Base-by-base conservation (phyloP, 1,140 invertebrate species). In the Augochlora pura region DNA sequence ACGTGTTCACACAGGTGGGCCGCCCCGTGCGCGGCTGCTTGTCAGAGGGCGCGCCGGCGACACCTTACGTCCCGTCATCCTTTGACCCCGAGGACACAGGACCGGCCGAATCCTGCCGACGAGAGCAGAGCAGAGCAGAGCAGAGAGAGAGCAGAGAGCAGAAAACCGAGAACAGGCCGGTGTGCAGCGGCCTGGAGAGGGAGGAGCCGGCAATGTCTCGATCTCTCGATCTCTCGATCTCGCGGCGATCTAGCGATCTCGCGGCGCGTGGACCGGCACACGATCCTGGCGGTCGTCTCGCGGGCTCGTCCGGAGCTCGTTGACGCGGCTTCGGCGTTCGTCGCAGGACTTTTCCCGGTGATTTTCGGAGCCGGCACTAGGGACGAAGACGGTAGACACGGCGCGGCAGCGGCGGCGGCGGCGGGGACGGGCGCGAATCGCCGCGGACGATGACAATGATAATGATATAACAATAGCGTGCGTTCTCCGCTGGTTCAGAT, bases 391-490 rank as follows among this genome's bases (percentile, higher is more conserved):
- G 65, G 72, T 6, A 52, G 14, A 49, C 80, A 62, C 81, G 68
- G 39, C 64, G 54, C 78, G 66, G 62, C 14, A 59, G 42, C 64
- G 49, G 27, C 82, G 70, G 65, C 71, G 75, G 39, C 39, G 39
- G 7, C 7, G 76, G 63, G 63, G 32, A 82, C 54, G 60, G 77
- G 81, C 83, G 84, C 84, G 84, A 81, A 80, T 81, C 65, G 64
- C 71, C 79, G 68, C 82, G 80, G 57, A 86, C 83, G 77, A 87
- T 89, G 90, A 91, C 88, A 90, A 92, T 92, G 89, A 91, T 91
- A 92, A 92, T 92, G 90, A 92, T 92, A 91, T 90, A 92, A 93
- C 92, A 93, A 93, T 93, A 89, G 89, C 89, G 92, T 93, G 92
- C 91, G 92, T 92, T 93, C 92, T 91, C 92, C 91, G 86, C 91